A percentile compares a stretch with the other conserved stretches of the same genome.
Conservation (phyloP, 2,888 invertebrate species). For the Elysia crispata region DNA sequence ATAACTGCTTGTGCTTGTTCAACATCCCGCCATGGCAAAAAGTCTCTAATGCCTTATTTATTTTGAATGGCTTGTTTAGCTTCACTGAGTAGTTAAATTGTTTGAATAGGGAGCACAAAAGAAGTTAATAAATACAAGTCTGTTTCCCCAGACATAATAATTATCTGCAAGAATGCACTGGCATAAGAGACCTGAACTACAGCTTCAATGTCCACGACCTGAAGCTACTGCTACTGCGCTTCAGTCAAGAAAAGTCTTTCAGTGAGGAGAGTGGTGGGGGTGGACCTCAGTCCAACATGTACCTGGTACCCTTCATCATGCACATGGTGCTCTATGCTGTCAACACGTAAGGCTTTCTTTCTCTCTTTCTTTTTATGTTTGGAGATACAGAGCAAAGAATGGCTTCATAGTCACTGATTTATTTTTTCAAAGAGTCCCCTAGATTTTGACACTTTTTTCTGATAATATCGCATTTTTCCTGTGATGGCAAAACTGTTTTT, state of each 20-base stretch:
- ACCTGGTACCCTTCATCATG: conserved; percentile 94
- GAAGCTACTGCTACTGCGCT: conserved; percentile 90
- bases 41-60: too few relatives aligned
- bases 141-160: conserved; percentile 80
- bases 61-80: too few relatives aligned
- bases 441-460: background rate
- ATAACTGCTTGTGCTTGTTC: too few relatives aligned
- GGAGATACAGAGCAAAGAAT: too few relatives aligned
- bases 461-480: background rate
- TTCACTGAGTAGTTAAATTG: too few relatives aligned
- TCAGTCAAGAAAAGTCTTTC: conserved; percentile 96
- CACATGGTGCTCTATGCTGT: conserved; percentile 92
- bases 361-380: background rate
- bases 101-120: too few relatives aligned
- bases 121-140: too few relatives aligned
- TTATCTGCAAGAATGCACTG: conserved; percentile 79
- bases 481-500: background rate
- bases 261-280: conserved; percentile 95
- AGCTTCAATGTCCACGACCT: conserved; percentile 91
- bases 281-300: conserved; percentile 97
- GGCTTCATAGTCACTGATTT: too few relatives aligned
- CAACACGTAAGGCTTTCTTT: conserved; percentile 81
- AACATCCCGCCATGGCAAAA: too few relatives aligned
- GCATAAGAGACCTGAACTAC: conserved; percentile 78
- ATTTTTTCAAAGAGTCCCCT: too few relatives aligned